phyloP scores from a whole-genome alignment of 2,797 vertebrate species.

The Xiphophorus birchmanni region DNA sequence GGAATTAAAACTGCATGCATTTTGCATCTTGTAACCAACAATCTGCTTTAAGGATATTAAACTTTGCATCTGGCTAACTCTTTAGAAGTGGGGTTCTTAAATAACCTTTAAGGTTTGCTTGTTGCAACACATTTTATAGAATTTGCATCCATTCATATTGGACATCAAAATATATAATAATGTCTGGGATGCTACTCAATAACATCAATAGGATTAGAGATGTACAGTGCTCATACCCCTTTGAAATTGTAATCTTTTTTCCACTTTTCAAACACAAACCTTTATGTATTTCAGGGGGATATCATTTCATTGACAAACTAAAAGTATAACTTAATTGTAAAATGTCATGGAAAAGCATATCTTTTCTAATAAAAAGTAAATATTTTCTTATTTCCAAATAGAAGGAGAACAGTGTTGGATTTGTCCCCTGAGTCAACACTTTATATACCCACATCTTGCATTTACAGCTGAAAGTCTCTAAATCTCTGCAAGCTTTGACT shows the following conservation, averaged over 20 bases:
- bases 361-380: not conserved
- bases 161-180: constrained; percentile 19
- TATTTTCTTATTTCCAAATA: not conserved
- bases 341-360: not conserved
- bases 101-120: constrained; percentile 18
- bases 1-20: constrained; percentile 20
- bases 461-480: not conserved
- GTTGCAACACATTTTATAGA: constrained; percentile 3
- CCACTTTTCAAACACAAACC: not conserved
- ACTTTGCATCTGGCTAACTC: constrained; percentile 11
- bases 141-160: not conserved
- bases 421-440: not conserved
- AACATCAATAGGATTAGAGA: constrained; percentile 10
- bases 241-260: not conserved
- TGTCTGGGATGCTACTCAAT: constrained; percentile 1
- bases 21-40: not conserved
- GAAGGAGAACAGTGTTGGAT: not conserved
- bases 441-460: not conserved
- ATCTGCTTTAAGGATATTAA: constrained; percentile 25
- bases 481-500: not conserved
- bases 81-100: constrained; percentile 15
- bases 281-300: not conserved
- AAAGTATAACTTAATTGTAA: not conserved
- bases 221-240: not conserved
- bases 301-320: not conserved